Evolutionary conservation across 2,888 invertebrate genomes (phyloP), one percentile per base, ranked within the genome.

Genomic region (Tachina lurida): DNA sequence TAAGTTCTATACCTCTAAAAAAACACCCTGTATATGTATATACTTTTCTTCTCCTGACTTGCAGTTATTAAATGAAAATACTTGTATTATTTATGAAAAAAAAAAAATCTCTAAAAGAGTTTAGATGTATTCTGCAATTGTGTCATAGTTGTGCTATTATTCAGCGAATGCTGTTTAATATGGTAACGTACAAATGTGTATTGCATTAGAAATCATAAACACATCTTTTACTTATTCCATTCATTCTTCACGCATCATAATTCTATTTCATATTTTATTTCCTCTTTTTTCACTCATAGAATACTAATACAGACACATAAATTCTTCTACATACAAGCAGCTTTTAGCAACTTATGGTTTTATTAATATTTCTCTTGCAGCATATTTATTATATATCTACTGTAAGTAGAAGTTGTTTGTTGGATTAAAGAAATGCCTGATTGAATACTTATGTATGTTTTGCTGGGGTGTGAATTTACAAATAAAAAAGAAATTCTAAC

Each of bases 141-240:
- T 13, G 45, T 58, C 31, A 4, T 31, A 31, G 31, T 52, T 73
- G 2, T 10, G 10, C 45, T 65, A 56, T 63, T 56, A 56, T 79
- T 41, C 22, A 47, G 56, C n/a, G 54, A 31, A 63, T 71, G 19
- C 10, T 63, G 22, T 47, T 79, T 63, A 39, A 56, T 63, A 47
- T 9, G 49, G 12, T 43, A 56, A 15, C 3, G 10, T 49, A 4
- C 58, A 15, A 12, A 3, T 13, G 19, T 70, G 43, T 52, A 31
- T n/a, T 62, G 60, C 60, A 78, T 68, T 58, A 41, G 41, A 70
- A 70, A 62, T 70, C 60, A 70, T 43, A 78, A 77, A 68, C 49
- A 67, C 41, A 77, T 68, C 58, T 58, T 68, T 60, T 41, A 68
- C 60, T 47, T 43, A 49, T 60, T 41, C 13, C 49, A 70, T 70